phyloP scores from a whole-genome alignment of 2,888 invertebrate genomes.

The Calliscelio sp. region DNA sequence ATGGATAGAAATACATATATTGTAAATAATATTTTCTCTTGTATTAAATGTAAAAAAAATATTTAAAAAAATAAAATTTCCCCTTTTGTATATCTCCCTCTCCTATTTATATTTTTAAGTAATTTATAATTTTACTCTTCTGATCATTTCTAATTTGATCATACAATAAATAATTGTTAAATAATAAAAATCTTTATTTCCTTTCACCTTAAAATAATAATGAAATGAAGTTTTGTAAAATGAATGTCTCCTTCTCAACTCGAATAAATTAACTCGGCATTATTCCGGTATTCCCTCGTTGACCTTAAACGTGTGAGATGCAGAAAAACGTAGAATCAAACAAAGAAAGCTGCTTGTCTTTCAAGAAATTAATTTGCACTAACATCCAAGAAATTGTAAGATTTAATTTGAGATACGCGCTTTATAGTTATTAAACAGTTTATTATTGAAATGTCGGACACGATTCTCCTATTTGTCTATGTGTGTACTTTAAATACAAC shows the following conservation, averaged over 20 bases:
- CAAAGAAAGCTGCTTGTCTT: constrained; percentile 21
- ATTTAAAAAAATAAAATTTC: too few relatives aligned
- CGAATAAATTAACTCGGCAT: constrained; percentile 32
- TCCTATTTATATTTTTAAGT: too few relatives aligned
- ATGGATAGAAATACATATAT: too few relatives aligned
- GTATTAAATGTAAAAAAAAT: too few relatives aligned
- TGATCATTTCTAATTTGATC: too few relatives aligned
- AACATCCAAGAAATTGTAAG: constrained; percentile 14
- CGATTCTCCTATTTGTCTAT: too few relatives aligned
- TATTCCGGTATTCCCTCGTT: constrained; percentile 37
- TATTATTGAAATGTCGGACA: background rate
- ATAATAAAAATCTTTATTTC: too few relatives aligned
- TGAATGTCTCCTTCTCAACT: constrained; percentile 19
- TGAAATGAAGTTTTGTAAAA: constrained; percentile 16
- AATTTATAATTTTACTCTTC: too few relatives aligned
- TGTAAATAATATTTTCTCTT: too few relatives aligned
- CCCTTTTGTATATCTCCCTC: too few relatives aligned
- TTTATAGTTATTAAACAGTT: constrained; percentile 2
- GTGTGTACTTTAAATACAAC: too few relatives aligned
- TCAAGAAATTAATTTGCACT: constrained; percentile 34
- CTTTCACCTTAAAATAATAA: constrained; percentile 29
- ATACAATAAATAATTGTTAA: too few relatives aligned
- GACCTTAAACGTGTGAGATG: constrained; percentile 36
- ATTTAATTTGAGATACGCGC: constrained; percentile 24
- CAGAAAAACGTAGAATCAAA: constrained; percentile 25